Evolutionary conservation across 2,113 vertebrate species (phyloP).

Genomic region (Tragelaphus buxtoni): DNA sequence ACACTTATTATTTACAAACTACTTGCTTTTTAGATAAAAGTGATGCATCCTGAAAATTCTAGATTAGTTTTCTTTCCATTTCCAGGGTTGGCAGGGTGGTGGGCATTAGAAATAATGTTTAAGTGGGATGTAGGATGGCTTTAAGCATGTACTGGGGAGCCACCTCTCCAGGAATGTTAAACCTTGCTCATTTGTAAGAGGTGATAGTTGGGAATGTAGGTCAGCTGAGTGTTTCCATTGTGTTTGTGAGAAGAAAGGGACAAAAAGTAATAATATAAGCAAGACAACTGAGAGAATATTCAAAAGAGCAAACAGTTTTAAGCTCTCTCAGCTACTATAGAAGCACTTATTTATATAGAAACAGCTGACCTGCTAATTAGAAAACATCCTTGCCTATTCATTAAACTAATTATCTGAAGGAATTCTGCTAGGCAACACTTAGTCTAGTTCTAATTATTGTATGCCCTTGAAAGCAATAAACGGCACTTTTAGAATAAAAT

Average conservation of each 20-base stretch:
- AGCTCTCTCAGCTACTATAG: neutral
- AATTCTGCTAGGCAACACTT: constrained; percentile 32
- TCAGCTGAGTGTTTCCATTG: neutral
- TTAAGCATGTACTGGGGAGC: neutral
- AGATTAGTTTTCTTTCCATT: neutral
- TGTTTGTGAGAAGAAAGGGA: neutral
- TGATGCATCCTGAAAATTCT: neutral
- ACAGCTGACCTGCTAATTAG: constrained; percentile 65
- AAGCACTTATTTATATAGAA: constrained; percentile 10
- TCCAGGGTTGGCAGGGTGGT: neutral
- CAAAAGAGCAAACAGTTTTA: neutral
- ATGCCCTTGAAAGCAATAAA: constrained; percentile 54
- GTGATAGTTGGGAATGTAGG: neutral
- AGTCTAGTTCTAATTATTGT: constrained; percentile 50
- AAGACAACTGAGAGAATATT: neutral
- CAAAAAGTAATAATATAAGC: neutral
- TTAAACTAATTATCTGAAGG: constrained; percentile 56
- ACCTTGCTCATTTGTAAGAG: neutral
- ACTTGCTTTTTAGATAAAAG: neutral
- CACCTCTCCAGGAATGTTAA: neutral
- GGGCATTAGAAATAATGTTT: neutral
- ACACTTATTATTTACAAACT: neutral
- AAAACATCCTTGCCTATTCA: constrained; percentile 51
- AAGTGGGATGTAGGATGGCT: neutral
- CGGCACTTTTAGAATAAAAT: constrained; percentile 23